These are phyloP conservation scores for Drosophila gunungcola DNA, from an alignment of 1,140 invertebrate genomes.

Conservation along the genomic window DNA sequence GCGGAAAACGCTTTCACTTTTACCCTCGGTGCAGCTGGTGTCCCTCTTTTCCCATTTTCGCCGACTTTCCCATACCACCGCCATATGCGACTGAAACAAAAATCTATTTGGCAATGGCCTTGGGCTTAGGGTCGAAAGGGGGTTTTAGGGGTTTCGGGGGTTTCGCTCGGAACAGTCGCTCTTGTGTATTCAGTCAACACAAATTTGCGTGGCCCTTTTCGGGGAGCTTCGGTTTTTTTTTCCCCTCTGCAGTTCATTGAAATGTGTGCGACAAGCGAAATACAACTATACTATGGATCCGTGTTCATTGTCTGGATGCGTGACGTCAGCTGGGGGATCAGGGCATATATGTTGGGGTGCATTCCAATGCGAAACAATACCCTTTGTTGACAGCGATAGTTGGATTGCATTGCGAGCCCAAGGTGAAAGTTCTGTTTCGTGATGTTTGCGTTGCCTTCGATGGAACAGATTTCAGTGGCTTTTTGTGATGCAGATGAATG, in stretches of 20 bases:
- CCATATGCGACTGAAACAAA: conserved; percentile 63
- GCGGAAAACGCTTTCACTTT: conserved; percentile 66
- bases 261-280: conserved; percentile 65
- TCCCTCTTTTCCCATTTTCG: conserved; percentile 15
- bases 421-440: conserved; percentile 73
- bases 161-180: conserved; percentile 19
- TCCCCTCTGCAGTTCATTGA: conserved; percentile 63
- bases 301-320: conserved; percentile 62
- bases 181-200: conserved; percentile 62
- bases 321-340: conserved; percentile 36
- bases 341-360: conserved; percentile 23
- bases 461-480: conserved; percentile 30
- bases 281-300: conserved; percentile 75
- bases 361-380: conserved; percentile 35
- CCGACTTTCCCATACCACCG: not conserved
- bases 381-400: conserved; percentile 33
- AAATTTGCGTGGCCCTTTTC: conserved; percentile 32
- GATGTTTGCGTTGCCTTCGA: conserved; percentile 44
- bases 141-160: not conserved
- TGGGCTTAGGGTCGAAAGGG: conserved; percentile 11
- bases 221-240: conserved; percentile 6
- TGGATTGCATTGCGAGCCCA: conserved; percentile 43
- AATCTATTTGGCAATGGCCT: conserved; percentile 57
- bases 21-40: conserved; percentile 68
- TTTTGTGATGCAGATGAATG: not conserved